Percentiles rank a stretch among this genome's conserved stretches.
phyloP scores from a whole-genome alignment of 2,888 invertebrate genomes.

The Penaeus monodon region DNA sequence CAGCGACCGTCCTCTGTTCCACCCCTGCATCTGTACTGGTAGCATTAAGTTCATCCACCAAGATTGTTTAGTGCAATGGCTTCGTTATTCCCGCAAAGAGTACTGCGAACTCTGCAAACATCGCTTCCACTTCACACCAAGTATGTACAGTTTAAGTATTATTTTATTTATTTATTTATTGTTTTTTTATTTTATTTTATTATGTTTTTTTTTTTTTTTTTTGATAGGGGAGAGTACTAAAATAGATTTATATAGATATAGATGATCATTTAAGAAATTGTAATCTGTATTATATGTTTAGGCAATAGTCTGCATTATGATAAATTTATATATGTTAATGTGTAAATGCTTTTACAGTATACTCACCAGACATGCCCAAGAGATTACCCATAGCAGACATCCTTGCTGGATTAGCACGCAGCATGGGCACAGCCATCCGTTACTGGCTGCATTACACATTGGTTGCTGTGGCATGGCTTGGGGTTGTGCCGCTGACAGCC shows the following conservation, averaged over 20 bases:
- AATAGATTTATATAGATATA: neutral
- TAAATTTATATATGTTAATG: too few species aligned
- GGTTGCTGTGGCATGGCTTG: conserved; percentile 97
- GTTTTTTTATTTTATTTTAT: too few species aligned
- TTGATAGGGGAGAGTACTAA: neutral
- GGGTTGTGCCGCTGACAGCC: conserved; percentile 94
- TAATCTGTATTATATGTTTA: too few species aligned
- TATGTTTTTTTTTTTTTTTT: too few species aligned
- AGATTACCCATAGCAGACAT: conserved; percentile 93
- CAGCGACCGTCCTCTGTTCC: conserved; percentile 92
- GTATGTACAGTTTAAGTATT: conserved; percentile 69
- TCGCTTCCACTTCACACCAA: conserved; percentile 97
- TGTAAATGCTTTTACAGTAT: conserved; percentile 74
- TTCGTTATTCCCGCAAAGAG: conserved; percentile 98
- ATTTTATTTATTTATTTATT: neutral
- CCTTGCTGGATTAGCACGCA: conserved; percentile 88
- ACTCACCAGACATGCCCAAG: conserved; percentile 99
- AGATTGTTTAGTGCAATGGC: conserved; percentile 98
- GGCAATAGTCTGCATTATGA: too few species aligned
- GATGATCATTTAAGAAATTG: too few species aligned
- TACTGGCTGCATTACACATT: conserved; percentile 98
- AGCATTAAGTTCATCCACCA: conserved; percentile 99
- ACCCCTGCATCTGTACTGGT: conserved; percentile 98
- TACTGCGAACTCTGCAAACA: conserved; percentile 98
- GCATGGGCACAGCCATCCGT: conserved; percentile 90